Percentiles rank a stretch among this genome's conserved stretches.
Conservation (phyloP, 2,113 vertebrate genomes). For the Burhinus oedicnemus region DNA sequence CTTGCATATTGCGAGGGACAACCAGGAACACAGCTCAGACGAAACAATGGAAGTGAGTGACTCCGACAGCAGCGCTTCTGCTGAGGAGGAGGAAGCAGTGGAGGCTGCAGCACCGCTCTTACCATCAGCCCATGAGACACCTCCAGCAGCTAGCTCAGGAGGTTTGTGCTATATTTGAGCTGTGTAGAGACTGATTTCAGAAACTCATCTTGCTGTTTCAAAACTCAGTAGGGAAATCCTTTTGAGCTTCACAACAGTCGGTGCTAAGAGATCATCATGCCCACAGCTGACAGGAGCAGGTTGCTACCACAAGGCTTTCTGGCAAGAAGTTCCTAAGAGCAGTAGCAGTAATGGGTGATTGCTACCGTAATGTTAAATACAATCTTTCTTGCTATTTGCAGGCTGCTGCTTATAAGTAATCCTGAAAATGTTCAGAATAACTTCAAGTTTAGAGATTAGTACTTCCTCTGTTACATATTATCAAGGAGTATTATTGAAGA, state of each 20-base stretch:
- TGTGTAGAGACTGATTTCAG: not conserved
- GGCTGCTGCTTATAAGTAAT: not conserved
- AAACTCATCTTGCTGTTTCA: not conserved
- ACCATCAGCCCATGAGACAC: not conserved
- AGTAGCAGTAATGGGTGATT: not conserved
- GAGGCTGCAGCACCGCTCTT: not conserved
- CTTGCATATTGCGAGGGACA: not conserved
- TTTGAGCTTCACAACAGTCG: not conserved
- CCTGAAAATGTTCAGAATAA: not conserved
- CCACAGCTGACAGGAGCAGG: not conserved
- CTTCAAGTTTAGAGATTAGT: not conserved
- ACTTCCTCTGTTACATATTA: not conserved
- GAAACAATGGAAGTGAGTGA: conserved; percentile 73
- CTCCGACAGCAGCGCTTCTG: conserved; percentile 67
- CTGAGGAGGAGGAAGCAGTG: conserved; percentile 53
- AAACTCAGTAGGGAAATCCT: not conserved
- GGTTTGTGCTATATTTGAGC: conserved; percentile 21
- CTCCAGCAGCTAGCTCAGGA: not conserved
- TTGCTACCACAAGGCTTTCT: not conserved
- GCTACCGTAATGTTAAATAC: not conserved
- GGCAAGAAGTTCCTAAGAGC: not conserved
- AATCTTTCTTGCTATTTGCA: not conserved
- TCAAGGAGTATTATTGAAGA: not conserved
- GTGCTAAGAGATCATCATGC: not conserved
- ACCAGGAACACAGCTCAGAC: conserved; percentile 65